Evolutionary conservation across 2,113 vertebrate species (phyloP).

Genomic region (Naja naja): DNA sequence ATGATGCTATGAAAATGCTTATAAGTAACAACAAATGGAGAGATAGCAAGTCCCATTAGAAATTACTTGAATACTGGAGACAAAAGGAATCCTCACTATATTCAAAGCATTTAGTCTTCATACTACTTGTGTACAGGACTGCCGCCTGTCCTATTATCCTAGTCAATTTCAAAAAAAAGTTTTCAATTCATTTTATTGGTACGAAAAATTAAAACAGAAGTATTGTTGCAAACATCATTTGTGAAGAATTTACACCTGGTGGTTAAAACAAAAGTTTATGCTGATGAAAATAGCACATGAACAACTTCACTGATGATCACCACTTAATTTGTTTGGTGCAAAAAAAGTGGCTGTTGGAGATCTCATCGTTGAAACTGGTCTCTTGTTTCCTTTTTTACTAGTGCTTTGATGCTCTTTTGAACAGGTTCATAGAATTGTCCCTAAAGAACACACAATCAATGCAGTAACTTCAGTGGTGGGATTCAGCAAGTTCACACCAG

Average conservation of each 20-base stretch:
- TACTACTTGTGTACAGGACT: neutral
- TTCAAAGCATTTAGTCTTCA: neutral
- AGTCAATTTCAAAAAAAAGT: neutral
- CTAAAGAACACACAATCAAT: neutral
- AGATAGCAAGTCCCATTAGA: neutral
- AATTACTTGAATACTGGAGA: neutral
- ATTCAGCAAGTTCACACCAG: no score
- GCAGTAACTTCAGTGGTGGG: neutral
- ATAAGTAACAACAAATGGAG: neutral
- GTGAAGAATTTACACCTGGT: neutral
- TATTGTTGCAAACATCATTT: neutral
- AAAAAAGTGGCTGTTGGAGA: neutral
- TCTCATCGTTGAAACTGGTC: neutral
- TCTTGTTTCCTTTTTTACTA: neutral
- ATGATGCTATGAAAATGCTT: neutral
- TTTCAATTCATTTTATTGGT: neutral
- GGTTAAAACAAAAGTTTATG: neutral
- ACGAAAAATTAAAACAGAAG: neutral
- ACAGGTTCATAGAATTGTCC: neutral
- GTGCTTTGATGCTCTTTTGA: neutral
- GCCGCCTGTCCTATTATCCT: neutral
- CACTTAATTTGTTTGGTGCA: neutral
- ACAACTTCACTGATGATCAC: no score
- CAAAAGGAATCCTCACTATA: neutral
- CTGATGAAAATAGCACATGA: neutral